Conservation (phyloP, 2,888 invertebrate genomes). For the Maniola hyperantus region DNA sequence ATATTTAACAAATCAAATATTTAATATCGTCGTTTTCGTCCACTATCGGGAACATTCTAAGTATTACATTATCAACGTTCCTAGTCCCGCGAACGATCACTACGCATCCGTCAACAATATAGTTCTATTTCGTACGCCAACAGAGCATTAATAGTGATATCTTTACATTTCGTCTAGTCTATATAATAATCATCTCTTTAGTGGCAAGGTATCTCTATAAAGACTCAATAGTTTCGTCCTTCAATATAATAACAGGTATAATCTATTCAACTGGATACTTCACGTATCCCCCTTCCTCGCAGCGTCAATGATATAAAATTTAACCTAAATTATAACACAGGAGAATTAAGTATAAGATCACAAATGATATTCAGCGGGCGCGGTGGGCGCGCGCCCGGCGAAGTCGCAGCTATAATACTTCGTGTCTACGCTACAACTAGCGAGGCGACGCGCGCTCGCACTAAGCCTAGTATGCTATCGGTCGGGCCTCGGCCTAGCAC, state of each 20-base stretch:
- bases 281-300: constrained; percentile 78
- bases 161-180: constrained; percentile 82
- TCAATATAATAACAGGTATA: constrained; percentile 80
- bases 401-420: constrained; percentile 79
- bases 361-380: constrained; percentile 82
- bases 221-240: constrained; percentile 79
- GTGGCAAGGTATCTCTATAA: constrained; percentile 82
- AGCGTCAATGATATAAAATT: constrained; percentile 83
- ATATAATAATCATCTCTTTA: constrained; percentile 78
- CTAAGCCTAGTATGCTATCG: constrained; percentile 81
- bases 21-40: constrained; percentile 55
- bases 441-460: constrained; percentile 73
- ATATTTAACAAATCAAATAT: constrained; percentile 69
- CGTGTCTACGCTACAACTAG: constrained; percentile 79
- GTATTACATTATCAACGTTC: constrained; percentile 53
- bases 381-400: constrained; percentile 70
- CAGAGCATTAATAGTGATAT: constrained; percentile 83
- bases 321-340: constrained; percentile 83
- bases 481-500: constrained; percentile 79
- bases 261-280: constrained; percentile 77
- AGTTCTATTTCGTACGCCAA: constrained; percentile 77
- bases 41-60: constrained; percentile 67
- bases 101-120: constrained; percentile 71
- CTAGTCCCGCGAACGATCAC: constrained; percentile 60
- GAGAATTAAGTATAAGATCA: constrained; percentile 83